Evolutionary conservation across 2,888 invertebrate species (phyloP).

Genomic region (Agelastica alni): DNA sequence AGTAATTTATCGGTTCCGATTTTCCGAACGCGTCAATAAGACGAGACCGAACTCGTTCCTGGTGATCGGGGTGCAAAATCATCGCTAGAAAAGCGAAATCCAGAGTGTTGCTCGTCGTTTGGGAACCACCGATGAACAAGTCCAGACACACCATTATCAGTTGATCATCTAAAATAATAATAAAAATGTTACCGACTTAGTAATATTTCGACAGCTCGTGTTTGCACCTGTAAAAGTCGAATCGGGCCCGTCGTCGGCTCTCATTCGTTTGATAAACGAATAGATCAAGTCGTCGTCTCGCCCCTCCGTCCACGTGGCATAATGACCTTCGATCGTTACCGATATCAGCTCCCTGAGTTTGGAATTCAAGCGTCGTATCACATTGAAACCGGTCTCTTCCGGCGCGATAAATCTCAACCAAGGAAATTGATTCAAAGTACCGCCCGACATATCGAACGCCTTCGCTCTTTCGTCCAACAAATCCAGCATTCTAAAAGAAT

Average conservation of each 20-base stretch:
- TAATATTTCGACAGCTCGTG: too few species aligned
- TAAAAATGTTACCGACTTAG: too few species aligned
- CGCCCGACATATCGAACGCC: conserved; percentile 56
- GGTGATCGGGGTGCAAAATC: conserved; percentile 63
- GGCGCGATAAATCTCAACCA: conserved; percentile 68
- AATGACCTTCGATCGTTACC: conserved; percentile 64
- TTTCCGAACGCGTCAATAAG: conserved; percentile 57
- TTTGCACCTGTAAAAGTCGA: conserved; percentile 57
- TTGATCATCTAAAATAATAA: conserved; percentile 62
- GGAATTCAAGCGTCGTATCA: conserved; percentile 62
- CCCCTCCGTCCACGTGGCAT: conserved; percentile 55
- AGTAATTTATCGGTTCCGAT: conserved; percentile 55
- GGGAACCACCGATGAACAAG: conserved; percentile 69
- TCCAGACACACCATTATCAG: conserved; percentile 68
- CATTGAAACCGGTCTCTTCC: conserved; percentile 64
- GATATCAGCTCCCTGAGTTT: conserved; percentile 62
- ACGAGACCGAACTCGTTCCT: conserved; percentile 61
- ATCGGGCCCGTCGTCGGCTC: conserved; percentile 45
- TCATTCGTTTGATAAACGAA: conserved; percentile 66
- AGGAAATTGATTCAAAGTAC: conserved; percentile 64
- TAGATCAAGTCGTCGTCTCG: conserved; percentile 65
- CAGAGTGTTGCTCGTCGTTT: conserved; percentile 67
- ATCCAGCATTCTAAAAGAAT: conserved; percentile 52
- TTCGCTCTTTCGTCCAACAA: conserved; percentile 59
- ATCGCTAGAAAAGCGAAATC: conserved; percentile 66